phyloP scores from a whole-genome alignment of 1,140 invertebrate species.

The Meloidogyne exigua region DNA sequence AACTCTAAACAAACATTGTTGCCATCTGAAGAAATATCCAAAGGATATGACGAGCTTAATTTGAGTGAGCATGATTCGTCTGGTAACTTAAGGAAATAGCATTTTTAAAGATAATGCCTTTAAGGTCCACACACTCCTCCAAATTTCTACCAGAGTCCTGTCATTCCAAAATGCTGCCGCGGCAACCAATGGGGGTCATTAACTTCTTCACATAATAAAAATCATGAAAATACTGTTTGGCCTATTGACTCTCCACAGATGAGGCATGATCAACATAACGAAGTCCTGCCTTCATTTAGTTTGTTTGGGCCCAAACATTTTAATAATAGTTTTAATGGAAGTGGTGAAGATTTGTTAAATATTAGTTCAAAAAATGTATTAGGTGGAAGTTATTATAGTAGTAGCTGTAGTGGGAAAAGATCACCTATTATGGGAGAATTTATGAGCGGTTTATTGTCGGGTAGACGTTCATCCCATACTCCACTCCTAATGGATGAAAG shows the following conservation, averaged over 20 bases:
- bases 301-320: background rate
- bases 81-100: too few relatives aligned
- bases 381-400: background rate
- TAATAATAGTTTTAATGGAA: background rate
- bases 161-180: background rate
- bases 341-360: background rate
- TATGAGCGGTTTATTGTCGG: conserved; percentile 3
- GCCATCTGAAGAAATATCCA: background rate
- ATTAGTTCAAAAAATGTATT: conserved; percentile 5
- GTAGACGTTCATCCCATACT: conserved; percentile 11
- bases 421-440: background rate
- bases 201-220: background rate
- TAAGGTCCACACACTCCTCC: background rate
- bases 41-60: background rate
- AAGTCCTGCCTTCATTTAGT: background rate
- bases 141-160: background rate
- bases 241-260: background rate
- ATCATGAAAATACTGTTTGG: background rate
- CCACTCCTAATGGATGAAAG: conserved; percentile 16
- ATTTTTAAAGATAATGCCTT: background rate
- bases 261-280: background rate
- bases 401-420: background rate
- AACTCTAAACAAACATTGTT: background rate
- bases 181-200: background rate
- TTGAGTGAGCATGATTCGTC: background rate